Conservation (phyloP, 2,797 vertebrate species). For the Xyrichtys novacula region DNA sequence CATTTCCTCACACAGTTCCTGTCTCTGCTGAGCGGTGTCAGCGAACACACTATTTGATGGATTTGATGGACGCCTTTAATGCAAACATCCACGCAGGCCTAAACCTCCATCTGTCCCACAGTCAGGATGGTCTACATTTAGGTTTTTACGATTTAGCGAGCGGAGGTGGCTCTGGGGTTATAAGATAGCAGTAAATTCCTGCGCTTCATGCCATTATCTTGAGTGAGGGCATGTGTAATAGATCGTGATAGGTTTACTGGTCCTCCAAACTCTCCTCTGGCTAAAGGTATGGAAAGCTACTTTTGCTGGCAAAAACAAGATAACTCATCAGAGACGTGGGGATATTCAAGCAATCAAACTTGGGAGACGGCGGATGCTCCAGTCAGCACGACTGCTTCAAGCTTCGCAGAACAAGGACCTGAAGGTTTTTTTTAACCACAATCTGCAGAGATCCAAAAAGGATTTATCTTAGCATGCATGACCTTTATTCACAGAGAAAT, state of each 20-base stretch:
- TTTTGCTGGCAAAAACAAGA: slow-evolving; percentile 70
- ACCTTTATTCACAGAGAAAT: slow-evolving; percentile 16
- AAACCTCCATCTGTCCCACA: slow-evolving; percentile 43
- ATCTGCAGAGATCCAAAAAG: slow-evolving; percentile 37
- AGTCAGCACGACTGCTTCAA: slow-evolving; percentile 44
- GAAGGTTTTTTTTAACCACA: slow-evolving; percentile 38
- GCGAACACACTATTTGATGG: slow-evolving; percentile 58
- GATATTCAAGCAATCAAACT: slow-evolving; percentile 61
- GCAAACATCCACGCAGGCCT: slow-evolving; percentile 26
- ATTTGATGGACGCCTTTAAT: slow-evolving; percentile 41
- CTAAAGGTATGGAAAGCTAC: slow-evolving; percentile 63
- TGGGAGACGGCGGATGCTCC: slow-evolving; percentile 35
- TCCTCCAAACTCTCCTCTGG: slow-evolving; percentile 64
- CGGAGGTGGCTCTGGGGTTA: slow-evolving; percentile 71
- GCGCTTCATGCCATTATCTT: slow-evolving; percentile 57
- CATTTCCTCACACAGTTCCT: slow-evolving; percentile 51
- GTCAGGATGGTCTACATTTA: slow-evolving; percentile 59
- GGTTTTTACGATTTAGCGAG: slow-evolving; percentile 60
- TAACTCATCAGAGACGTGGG: slow-evolving; percentile 66
- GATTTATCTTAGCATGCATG: slow-evolving; percentile 35
- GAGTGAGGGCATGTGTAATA: slow-evolving; percentile 67
- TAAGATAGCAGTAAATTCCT: slow-evolving; percentile 76
- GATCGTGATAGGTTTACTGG: slow-evolving; percentile 71
- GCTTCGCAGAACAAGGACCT: slow-evolving; percentile 37
- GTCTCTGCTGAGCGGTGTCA: slow-evolving; percentile 59